Percentiles rank a stretch among this genome's conserved stretches.
phyloP scores from a whole-genome alignment of 2,113 vertebrate genomes.

The Anguilla rostrata region DNA sequence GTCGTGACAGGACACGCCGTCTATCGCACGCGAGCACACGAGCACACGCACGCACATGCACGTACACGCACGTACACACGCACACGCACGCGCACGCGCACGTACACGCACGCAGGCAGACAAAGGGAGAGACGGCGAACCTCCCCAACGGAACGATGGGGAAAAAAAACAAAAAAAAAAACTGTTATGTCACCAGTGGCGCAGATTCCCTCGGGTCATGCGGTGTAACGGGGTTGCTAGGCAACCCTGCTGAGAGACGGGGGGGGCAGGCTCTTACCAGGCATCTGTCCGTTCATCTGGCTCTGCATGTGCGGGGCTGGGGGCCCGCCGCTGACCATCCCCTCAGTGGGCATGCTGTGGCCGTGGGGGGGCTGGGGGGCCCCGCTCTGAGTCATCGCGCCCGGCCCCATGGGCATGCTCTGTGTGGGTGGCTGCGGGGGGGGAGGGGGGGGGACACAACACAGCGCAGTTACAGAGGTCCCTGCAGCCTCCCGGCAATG shows the following conservation, averaged over 20 bases:
- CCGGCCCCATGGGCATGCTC: slow-evolving; percentile 95
- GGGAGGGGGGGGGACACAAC: slow-evolving; percentile 38
- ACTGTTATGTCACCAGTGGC: slow-evolving; percentile 76
- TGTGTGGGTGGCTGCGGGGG: slow-evolving; percentile 89
- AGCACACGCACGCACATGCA: background rate
- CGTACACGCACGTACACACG: background rate
- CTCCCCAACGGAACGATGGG: background rate
- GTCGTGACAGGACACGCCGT: background rate
- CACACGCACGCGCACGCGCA: background rate
- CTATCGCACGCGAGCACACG: background rate
- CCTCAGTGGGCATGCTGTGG: slow-evolving; percentile 94
- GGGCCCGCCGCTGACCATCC: slow-evolving; percentile 89
- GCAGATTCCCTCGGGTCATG: slow-evolving; percentile 70
- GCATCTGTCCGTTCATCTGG: slow-evolving; percentile 99
- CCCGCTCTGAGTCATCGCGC: slow-evolving; percentile 92
- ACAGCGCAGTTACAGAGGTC: background rate
- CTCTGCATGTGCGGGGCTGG: slow-evolving; percentile 95
- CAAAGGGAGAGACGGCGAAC: background rate
- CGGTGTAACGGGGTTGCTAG: slow-evolving; percentile 78
- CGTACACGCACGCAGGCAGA: too few species aligned
- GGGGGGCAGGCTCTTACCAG: slow-evolving; percentile 84
- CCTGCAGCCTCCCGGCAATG: background rate
- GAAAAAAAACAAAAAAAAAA: slow-evolving; percentile 52
- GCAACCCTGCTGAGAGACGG: slow-evolving; percentile 70
- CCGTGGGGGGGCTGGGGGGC: slow-evolving; percentile 87